Evolutionary conservation across 2,113 vertebrate genomes (phyloP).

Genomic region (Mionectes macconnelli): DNA sequence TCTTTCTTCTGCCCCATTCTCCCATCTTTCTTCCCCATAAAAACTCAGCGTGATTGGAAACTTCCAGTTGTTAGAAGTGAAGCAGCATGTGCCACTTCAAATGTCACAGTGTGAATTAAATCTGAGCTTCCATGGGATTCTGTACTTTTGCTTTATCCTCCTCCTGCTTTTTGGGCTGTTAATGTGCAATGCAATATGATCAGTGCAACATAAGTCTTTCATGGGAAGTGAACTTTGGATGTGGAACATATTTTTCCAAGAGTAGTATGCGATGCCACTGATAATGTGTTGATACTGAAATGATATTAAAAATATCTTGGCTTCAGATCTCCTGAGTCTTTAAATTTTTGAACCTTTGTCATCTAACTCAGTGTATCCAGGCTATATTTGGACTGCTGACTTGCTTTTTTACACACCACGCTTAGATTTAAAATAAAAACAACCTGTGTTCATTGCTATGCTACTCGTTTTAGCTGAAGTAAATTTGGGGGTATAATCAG

Average conservation of each 20-base stretch:
- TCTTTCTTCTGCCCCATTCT: not conserved
- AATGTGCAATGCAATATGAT: not conserved
- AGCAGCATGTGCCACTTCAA: not conserved
- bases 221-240: not conserved
- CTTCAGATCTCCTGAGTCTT: not conserved
- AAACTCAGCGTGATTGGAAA: not conserved
- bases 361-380: not conserved
- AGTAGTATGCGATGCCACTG: not conserved
- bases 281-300: not conserved
- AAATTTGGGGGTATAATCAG: not conserved
- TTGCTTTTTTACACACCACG: not conserved
- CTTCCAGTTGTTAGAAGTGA: not conserved
- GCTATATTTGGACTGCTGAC: slow-evolving; percentile 24
- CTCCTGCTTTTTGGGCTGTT: not conserved
- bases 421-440: not conserved
- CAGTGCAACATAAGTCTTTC: not conserved
- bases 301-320: not conserved
- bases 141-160: not conserved
- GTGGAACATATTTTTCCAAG: not conserved
- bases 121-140: not conserved
- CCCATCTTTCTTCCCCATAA: not conserved
- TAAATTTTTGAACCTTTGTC: not conserved
- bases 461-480: not conserved
- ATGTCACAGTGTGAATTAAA: not conserved
- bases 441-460: not conserved